These are phyloP conservation scores for Masticophis lateralis DNA, from an alignment of 2,797 vertebrate species.

Conservation along the genomic window DNA sequence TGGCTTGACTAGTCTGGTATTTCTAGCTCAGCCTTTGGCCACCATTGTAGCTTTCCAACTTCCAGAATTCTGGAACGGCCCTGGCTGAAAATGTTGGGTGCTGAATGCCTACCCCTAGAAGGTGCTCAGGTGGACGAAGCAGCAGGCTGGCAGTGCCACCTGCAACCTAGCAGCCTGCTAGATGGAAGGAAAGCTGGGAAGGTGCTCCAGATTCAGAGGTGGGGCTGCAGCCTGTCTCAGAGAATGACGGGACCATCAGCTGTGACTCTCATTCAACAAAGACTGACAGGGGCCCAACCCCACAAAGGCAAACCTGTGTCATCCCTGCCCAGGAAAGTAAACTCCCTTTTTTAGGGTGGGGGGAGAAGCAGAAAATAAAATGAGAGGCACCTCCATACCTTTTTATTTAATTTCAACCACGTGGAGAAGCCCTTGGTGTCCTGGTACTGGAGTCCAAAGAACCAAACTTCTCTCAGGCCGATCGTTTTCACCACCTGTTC, in stretches of 20 bases:
- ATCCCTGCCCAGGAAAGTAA: not conserved
- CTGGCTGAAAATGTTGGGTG: not conserved
- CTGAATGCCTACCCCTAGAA: not conserved
- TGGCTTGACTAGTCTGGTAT: not conserved
- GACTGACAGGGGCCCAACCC: not conserved
- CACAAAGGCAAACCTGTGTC: not conserved
- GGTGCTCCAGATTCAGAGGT: not conserved
- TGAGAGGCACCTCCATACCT: slow-evolving; percentile 71
- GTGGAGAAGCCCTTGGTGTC: slow-evolving; percentile 97
- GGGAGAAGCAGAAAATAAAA: not conserved
- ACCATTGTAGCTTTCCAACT: not conserved
- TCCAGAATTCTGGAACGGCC: not conserved
- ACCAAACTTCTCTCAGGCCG: slow-evolving; percentile 95
- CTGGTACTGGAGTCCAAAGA: slow-evolving; percentile 97
- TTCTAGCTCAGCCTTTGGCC: not conserved
- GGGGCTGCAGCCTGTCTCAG: not conserved
- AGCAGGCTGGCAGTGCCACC: not conserved
- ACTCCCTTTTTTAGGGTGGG: not conserved
- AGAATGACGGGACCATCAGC: not conserved
- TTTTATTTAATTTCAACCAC: slow-evolving; percentile 98
- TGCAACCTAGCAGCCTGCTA: not conserved
- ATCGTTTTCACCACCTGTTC: slow-evolving; percentile 96
- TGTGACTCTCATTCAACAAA: not conserved
- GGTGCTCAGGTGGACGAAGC: not conserved
- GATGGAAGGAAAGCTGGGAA: not conserved